A percentile compares a stretch with the other conserved stretches of the same genome.
phyloP scores from a whole-genome alignment of 1,140 invertebrate species.

The Penaeus japonicus region DNA sequence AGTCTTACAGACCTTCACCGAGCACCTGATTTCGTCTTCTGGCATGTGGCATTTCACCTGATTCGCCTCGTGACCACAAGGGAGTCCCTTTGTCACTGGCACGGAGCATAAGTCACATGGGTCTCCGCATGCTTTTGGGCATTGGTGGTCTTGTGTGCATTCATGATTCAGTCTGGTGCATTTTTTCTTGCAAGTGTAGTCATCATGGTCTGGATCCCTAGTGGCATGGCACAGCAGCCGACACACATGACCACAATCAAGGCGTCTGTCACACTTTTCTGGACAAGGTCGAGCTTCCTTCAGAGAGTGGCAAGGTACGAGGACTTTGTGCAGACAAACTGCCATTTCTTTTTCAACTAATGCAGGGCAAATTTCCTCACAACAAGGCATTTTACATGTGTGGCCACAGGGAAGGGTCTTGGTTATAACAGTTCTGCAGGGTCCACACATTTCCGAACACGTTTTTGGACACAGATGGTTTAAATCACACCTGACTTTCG shows the following conservation, averaged over 20 bases:
- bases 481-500: slow-evolving; percentile 39
- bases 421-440: background rate
- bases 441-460: slow-evolving; percentile 38
- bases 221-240: slow-evolving; percentile 16
- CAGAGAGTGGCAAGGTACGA: background rate
- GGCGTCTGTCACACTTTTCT: background rate
- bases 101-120: background rate
- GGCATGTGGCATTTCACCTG: too few species aligned
- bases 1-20: too few species aligned
- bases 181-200: background rate
- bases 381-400: background rate
- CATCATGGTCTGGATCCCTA: slow-evolving; percentile 16
- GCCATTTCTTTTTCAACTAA: background rate
- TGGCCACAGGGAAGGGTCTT: slow-evolving; percentile 1
- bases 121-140: slow-evolving; percentile 2
- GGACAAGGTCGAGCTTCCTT: background rate
- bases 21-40: background rate
- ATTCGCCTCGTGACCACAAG: slow-evolving; percentile 14
- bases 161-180: background rate
- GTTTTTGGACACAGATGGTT: slow-evolving; percentile 33
- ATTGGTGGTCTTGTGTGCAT: slow-evolving; percentile 22
- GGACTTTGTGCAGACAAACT: background rate
- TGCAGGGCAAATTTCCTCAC: background rate
- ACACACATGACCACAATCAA: slow-evolving; percentile 35
- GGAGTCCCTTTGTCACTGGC: background rate